Conservation (phyloP, 2,113 vertebrate genomes). For the Apistogramma diplotaenia region DNA sequence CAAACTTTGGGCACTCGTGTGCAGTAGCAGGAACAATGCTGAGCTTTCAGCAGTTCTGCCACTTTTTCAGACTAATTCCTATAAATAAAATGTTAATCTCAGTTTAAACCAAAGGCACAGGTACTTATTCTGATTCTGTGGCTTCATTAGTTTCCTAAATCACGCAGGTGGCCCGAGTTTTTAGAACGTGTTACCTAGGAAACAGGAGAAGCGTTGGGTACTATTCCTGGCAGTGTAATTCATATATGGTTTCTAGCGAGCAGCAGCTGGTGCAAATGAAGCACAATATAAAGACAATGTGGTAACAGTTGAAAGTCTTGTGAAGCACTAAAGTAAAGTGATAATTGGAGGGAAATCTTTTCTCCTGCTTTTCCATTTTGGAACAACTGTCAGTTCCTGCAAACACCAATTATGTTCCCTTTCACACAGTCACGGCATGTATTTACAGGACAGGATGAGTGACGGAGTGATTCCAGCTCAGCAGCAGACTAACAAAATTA, state of each 20-base stretch:
- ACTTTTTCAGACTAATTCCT: not conserved
- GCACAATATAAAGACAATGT: not conserved
- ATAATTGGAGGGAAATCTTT: not conserved
- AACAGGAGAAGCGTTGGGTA: not conserved
- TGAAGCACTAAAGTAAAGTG: not conserved
- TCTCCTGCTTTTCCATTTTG: not conserved
- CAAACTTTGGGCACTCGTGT: not conserved
- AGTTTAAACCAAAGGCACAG: not conserved
- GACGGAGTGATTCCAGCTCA: not conserved
- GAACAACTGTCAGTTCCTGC: not conserved
- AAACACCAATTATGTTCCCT: not conserved
- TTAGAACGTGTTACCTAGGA: not conserved
- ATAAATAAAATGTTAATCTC: not conserved
- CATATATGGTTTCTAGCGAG: not conserved
- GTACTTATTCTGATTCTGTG: fast-evolving
- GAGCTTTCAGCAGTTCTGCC: not conserved
- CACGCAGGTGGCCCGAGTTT: not conserved
- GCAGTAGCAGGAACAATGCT: not conserved
- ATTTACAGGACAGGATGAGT: not conserved
- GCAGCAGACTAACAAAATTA: not conserved
- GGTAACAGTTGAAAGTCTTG: not conserved
- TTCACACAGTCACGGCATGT: not conserved
- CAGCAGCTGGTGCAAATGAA: not conserved
- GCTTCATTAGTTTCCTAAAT: not conserved
- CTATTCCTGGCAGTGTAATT: not conserved